phyloP scores from a whole-genome alignment of 2,888 invertebrate genomes.

The Nudaria mundana region DNA sequence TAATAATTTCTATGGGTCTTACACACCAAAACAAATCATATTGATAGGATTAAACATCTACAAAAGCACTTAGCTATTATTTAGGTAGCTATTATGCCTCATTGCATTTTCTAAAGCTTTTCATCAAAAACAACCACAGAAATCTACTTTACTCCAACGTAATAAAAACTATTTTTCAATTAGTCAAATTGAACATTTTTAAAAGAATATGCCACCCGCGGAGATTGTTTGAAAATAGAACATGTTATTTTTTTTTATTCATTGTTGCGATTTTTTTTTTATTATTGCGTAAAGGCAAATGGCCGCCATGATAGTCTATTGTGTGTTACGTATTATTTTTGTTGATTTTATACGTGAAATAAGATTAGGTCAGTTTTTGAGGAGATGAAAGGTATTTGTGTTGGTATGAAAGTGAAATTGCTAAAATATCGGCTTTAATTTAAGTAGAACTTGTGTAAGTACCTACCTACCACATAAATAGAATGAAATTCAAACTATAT shows the following conservation, averaged over 20 bases:
- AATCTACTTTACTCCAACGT: accelerated
- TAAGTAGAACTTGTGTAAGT: too few relatives aligned
- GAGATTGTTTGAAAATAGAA: slow-evolving; percentile 48
- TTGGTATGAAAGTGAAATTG: background rate
- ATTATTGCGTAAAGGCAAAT: slow-evolving; percentile 36
- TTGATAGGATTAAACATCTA: slow-evolving; percentile 30
- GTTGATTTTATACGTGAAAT: slow-evolving; percentile 18
- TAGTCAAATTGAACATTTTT: too few relatives aligned
- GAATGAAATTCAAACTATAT: too few relatives aligned
- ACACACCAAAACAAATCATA: slow-evolving; percentile 30
- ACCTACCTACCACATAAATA: too few relatives aligned
- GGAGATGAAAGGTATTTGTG: slow-evolving; percentile 1
- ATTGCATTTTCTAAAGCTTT: slow-evolving; percentile 10
- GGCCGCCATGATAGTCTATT: slow-evolving; percentile 26
- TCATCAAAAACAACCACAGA: too few relatives aligned
- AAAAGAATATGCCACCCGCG: slow-evolving; percentile 46
- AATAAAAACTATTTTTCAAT: slow-evolving; percentile 5
- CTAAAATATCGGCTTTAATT: background rate
- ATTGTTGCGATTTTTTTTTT: slow-evolving; percentile 43
- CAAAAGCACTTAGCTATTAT: slow-evolving; percentile 27
- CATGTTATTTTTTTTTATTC: slow-evolving; percentile 37
- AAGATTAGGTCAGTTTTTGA: slow-evolving; percentile 17
- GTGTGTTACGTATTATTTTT: too few relatives aligned
- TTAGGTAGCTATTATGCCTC: slow-evolving; percentile 35
- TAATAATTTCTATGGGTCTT: slow-evolving; percentile 12